Evolutionary conservation across 2,888 invertebrate species (phyloP).

Genomic region (Rhabditoides inermis): DNA sequence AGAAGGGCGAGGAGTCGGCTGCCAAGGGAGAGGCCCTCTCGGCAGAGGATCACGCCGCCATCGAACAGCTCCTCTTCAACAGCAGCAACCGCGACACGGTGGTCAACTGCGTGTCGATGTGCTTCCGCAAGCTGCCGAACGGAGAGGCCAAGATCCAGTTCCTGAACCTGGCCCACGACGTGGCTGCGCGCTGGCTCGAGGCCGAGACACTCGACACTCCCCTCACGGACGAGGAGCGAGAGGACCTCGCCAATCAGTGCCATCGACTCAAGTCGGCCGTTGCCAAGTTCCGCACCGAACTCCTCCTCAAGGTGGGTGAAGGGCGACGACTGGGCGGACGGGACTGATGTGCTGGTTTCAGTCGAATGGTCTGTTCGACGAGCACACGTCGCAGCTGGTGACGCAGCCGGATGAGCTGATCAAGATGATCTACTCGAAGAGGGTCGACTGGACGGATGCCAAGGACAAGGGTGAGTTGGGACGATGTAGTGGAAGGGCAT

Average conservation of each 20-base stretch:
- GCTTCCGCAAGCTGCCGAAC: slow-evolving; percentile 20
- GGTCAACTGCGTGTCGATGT: slow-evolving; percentile 17
- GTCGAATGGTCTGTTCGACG: slow-evolving; percentile 19
- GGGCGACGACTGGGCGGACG: background rate
- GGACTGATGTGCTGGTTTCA: too few species aligned
- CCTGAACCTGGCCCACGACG: slow-evolving; percentile 17
- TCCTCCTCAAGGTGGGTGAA: slow-evolving; percentile 23
- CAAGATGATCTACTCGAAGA: slow-evolving; percentile 21
- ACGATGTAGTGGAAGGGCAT: too few species aligned
- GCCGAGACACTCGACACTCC: slow-evolving; percentile 2
- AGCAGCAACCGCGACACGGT: slow-evolving; percentile 12
- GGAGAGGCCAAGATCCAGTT: slow-evolving; percentile 20
- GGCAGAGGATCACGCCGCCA: slow-evolving; percentile 7
- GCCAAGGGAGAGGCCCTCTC: slow-evolving; percentile 2
- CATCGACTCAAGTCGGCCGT: slow-evolving; percentile 16
- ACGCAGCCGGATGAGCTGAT: slow-evolving; percentile 24
- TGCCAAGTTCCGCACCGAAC: slow-evolving; percentile 21
- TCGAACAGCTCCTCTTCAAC: slow-evolving; percentile 11
- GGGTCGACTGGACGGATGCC: slow-evolving; percentile 25
- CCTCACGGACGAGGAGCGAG: slow-evolving; percentile 8
- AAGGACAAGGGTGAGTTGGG: slow-evolving; percentile 16
- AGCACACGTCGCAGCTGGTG: too few species aligned
- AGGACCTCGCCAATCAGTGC: slow-evolving; percentile 14
- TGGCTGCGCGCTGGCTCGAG: slow-evolving; percentile 14
- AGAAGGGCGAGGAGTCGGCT: slow-evolving; percentile 5